A percentile compares a stretch with the other conserved stretches of the same genome.
phyloP scores from a whole-genome alignment of 2,888 invertebrate species.

The Aspidiotus rigidus region DNA sequence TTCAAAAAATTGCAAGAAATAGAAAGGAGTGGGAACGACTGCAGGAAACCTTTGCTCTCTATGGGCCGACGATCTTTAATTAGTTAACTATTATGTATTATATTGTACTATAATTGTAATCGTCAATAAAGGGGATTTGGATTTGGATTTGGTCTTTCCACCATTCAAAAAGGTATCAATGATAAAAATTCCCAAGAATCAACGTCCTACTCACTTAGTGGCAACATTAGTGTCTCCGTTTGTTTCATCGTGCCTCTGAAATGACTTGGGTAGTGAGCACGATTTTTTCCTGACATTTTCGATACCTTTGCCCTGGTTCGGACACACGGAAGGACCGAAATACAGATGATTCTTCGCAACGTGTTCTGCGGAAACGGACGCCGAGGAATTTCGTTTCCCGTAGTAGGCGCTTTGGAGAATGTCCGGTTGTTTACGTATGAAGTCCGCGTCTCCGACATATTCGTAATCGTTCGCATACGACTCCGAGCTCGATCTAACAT shows the following conservation, averaged over 20 bases:
- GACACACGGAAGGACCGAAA: background rate
- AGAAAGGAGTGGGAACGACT: too few relatives aligned
- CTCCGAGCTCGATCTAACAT: constrained; percentile 6
- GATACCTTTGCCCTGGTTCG: background rate
- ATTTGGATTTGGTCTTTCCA: too few relatives aligned
- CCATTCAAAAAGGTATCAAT: too few relatives aligned
- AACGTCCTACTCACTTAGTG: constrained; percentile 13
- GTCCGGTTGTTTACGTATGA: constrained; percentile 23
- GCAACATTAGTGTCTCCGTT: constrained; percentile 5
- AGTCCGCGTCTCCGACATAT: constrained; percentile 7
- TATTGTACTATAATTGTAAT: too few relatives aligned
- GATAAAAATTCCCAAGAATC: too few relatives aligned
- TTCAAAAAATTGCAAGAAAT: too few relatives aligned
- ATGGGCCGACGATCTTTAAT: too few relatives aligned
- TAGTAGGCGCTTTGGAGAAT: constrained; percentile 22
- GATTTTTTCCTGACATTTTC: constrained; percentile 25
- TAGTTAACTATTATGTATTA: too few relatives aligned
- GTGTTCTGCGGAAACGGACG: constrained; percentile 7
- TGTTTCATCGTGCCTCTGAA: constrained; percentile 19
- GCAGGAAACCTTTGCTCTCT: too few relatives aligned
- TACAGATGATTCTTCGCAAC: background rate
- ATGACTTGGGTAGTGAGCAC: constrained; percentile 26
- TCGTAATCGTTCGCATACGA: constrained; percentile 9
- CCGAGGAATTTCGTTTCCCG: constrained; percentile 4
- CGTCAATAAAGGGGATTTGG: too few relatives aligned